phyloP scores from a whole-genome alignment of 1,140 invertebrate genomes.

The Cydia pomonella region DNA sequence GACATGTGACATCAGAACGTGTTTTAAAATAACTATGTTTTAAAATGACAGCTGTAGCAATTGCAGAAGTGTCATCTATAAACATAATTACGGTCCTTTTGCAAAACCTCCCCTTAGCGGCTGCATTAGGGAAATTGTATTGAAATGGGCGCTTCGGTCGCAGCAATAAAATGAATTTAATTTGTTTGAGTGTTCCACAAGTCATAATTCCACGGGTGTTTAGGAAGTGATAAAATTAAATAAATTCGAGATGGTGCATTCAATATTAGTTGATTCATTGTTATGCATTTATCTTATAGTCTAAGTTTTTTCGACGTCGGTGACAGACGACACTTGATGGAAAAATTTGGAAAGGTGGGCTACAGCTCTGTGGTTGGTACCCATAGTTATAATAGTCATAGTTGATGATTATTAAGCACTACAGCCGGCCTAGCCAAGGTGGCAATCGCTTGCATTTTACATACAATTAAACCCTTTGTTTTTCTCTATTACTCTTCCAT shows the following conservation, averaged over 20 bases:
- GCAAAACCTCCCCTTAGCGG: constrained; percentile 56
- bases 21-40: no score
- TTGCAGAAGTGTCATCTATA: background rate
- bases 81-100: constrained; percentile 30
- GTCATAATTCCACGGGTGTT: constrained; percentile 55
- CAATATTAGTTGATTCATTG: background rate
- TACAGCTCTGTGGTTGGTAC: no score
- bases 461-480: no score
- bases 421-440: no score
- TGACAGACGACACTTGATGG: no score
- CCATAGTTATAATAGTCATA: no score
- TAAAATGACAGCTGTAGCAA: background rate
- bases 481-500: no score
- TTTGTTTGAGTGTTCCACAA: constrained; percentile 59
- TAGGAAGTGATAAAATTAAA: constrained; percentile 30
- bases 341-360: no score
- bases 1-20: no score
- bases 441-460: no score
- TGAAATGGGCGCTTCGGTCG: constrained; percentile 55
- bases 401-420: no score
- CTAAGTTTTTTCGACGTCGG: no score
- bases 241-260: background rate
- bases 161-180: constrained; percentile 68
- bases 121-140: constrained; percentile 72
- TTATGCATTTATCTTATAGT: background rate